Base-by-base conservation (phyloP, 2,113 vertebrate genomes). In the Campylomormyrus tamandua region DNA sequence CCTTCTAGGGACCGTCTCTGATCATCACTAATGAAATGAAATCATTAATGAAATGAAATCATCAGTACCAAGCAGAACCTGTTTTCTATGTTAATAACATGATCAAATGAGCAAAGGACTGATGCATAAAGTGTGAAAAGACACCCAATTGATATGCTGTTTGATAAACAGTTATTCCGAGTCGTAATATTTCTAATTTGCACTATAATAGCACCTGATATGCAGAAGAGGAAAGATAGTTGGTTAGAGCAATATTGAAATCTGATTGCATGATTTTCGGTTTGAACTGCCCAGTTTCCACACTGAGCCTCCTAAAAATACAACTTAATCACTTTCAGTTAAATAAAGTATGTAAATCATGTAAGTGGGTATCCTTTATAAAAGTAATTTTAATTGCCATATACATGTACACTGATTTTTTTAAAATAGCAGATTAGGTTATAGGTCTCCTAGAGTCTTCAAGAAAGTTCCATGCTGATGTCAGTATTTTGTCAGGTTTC, bases 401-500 rank as follows among this genome's bases (percentile, higher is more conserved):
- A 11, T 70, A 35, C 5, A 74, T 35, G 10, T 39, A 74, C 0
- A 0, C 5, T 39, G 56, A 62, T 19, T 58, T 62, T 62, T 62
- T 62, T 62, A 0, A 3, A 27, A 27, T n/a, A 62, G 56, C 56
- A n/a, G 58, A 62, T 62, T 27, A 17, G 11, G 13, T 17, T 74
- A 74, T 74, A 74, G 70, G 70, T 74, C 27, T 87, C 27, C 45
- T 87, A 48, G 48, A 87, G 17, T 87, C 21, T 46, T 27, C 42
- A 48, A 35, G 85, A 31, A 17, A 52, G 45, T 21, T 31, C 19
- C 9, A 39, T 19, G 11, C 46, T 87, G n/a, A 31, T 87, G 48
- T 87, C 50, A 90, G 66, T 89, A 94, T 90, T 31, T 50, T 92
- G 91, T 66, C 95, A 98, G 97, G 96, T 98, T 88, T 98, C 98